Conservation (phyloP, 2,113 vertebrate genomes). For the Pelmatolapia mariae region DNA sequence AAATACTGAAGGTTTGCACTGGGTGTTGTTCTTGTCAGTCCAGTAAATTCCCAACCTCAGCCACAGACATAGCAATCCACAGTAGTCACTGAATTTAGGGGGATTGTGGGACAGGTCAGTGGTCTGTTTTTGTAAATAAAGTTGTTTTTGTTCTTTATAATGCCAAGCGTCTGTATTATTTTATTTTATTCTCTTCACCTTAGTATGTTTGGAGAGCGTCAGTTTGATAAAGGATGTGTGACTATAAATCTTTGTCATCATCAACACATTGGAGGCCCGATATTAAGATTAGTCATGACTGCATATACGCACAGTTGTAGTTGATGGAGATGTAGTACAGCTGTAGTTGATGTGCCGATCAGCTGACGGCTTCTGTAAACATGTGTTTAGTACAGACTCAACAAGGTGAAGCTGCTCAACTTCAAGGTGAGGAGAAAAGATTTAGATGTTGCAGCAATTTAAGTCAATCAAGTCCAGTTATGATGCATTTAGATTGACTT, state of each 20-base stretch:
- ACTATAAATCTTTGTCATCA: not conserved
- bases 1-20: conserved; percentile 19
- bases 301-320: not conserved
- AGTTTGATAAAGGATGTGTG: not conserved
- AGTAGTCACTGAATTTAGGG: conserved; percentile 32
- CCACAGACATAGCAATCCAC: conserved; percentile 56
- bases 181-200: not conserved
- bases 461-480: not conserved
- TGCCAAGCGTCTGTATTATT: conserved; percentile 10
- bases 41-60: conserved; percentile 68
- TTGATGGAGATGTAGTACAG: not conserved
- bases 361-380: fast-evolving
- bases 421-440: not conserved
- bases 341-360: not conserved
- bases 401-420: not conserved
- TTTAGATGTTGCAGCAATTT: not conserved
- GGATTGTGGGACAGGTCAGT: conserved; percentile 49
- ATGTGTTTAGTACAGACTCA: not conserved
- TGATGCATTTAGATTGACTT: not conserved
- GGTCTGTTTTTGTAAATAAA: conserved; percentile 76
- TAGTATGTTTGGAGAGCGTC: not conserved
- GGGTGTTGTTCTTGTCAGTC: conserved; percentile 42
- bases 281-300: not conserved
- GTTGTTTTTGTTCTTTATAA: conserved; percentile 52
- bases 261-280: not conserved